A percentile compares a stretch with the other conserved stretches of the same genome.
Conservation (phyloP, 1,140 invertebrate species). For the Yoshiicerus persimilis region DNA sequence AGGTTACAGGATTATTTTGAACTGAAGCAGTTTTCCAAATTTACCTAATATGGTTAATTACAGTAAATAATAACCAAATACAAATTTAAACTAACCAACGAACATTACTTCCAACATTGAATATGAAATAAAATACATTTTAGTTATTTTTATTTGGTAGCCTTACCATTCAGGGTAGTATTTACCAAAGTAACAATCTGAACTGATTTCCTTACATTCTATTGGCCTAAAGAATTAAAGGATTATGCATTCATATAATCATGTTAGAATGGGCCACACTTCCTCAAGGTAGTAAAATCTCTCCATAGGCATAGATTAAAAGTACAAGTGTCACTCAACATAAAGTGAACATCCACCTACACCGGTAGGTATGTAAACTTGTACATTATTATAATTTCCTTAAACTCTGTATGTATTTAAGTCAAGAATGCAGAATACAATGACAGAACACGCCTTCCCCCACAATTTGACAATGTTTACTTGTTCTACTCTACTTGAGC, state of each 20-base stretch:
- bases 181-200: background rate
- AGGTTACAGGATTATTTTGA: background rate
- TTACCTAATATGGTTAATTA: no score
- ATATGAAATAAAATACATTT: no score
- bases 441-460: background rate
- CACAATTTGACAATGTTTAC: background rate
- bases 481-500: constrained; percentile 11
- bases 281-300: background rate
- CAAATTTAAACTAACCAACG: no score
- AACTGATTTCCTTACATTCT: background rate
- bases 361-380: background rate
- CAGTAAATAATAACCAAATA: no score
- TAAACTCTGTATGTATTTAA: background rate
- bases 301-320: background rate
- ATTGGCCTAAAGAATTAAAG: background rate
- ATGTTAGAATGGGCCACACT: background rate
- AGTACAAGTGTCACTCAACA: background rate
- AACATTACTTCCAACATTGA: no score
- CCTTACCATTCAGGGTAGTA: background rate
- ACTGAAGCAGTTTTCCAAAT: no score
- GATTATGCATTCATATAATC: background rate
- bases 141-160: background rate
- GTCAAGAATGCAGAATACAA: background rate
- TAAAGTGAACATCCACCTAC: background rate
- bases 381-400: background rate